Evolutionary conservation across 2,888 invertebrate species (phyloP), one percentile per base, ranked within the genome.

Genomic region (Brachypalpus laphriformis): DNA sequence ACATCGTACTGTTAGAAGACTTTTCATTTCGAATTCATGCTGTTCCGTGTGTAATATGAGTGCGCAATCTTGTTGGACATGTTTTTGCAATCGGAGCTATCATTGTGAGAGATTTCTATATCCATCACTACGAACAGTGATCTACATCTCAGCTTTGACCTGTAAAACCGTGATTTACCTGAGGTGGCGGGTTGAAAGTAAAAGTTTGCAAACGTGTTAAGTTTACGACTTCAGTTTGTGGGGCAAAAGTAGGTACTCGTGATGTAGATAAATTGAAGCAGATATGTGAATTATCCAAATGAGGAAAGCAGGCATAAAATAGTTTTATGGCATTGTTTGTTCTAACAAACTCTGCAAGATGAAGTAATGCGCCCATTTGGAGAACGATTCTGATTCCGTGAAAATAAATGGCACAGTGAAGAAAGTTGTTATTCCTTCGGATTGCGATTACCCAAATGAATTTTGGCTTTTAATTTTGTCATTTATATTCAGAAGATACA

Each of bases 51-150:
- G 20, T 34, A 54, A 34, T 54, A 65, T 54, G 63, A 34, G 54
- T 63, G 42, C 63, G 57, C 68, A 75, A 56, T 74, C 74, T 31
- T 37, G 74, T 74, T 74, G 78, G 34, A 63, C 66, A 78, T 74
- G 82, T 74, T 78, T 74, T 74, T 78, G 83, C 80, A 83, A 83
- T 83, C 74, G 63, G 74, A 74, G 80, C n/a, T n/a, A 83, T 83
- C 68, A 16, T 45, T 61, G 47, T 77, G 66, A 54, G 66, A 66
- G 77, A 77, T 72, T 66, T 37, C 59, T 65, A 61, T 56, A n/a
- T 40, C 14, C 14, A 4, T 4, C 37, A 49, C 11, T 42, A 16
- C 2, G 9, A 61, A 34, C 16, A 54, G 31, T 34, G 34, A 54
- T 78, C 28, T 28, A 28, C 54, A 34, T 59, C 42, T 51, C 63